Conservation (phyloP, 2,888 invertebrate species). For the Drosophila subquinaria region DNA sequence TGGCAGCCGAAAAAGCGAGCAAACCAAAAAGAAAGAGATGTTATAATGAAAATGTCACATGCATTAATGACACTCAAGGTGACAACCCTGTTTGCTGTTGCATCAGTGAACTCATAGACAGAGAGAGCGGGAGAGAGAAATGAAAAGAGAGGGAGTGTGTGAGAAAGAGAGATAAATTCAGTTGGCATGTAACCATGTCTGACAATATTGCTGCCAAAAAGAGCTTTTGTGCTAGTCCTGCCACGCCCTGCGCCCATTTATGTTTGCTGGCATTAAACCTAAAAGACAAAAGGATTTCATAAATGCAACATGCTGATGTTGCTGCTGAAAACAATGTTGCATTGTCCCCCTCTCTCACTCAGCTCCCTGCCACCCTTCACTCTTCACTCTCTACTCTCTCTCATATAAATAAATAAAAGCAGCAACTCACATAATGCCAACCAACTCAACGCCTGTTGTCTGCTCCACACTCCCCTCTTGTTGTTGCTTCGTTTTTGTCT, state of each 20-base stretch:
- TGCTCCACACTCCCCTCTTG: conserved; percentile 23
- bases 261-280: conserved; percentile 70
- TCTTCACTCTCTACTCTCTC: not conserved
- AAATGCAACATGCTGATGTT: conserved; percentile 83
- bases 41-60: conserved; percentile 84
- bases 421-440: conserved; percentile 73
- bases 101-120: conserved; percentile 43
- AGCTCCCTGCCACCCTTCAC: conserved; percentile 9
- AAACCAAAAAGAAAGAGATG: conserved; percentile 47
- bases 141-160: not conserved
- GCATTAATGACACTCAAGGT: conserved; percentile 84
- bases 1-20: conserved; percentile 41
- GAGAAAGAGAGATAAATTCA: conserved; percentile 17
- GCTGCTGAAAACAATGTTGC: conserved; percentile 78
- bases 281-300: conserved; percentile 84
- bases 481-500: conserved; percentile 21
- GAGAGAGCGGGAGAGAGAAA: not conserved
- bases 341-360: conserved; percentile 34
- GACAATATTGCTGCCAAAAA: conserved; percentile 81
- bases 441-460: conserved; percentile 76
- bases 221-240: conserved; percentile 70
- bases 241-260: conserved; percentile 48
- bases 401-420: conserved; percentile 77
- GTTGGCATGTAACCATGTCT: conserved; percentile 72
- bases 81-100: conserved; percentile 60